A percentile compares a stretch with the other conserved stretches of the same genome.
These are phyloP conservation scores for Meriones psammophilus DNA, from an alignment of 2,797 vertebrate genomes.

Conservation along the genomic window DNA sequence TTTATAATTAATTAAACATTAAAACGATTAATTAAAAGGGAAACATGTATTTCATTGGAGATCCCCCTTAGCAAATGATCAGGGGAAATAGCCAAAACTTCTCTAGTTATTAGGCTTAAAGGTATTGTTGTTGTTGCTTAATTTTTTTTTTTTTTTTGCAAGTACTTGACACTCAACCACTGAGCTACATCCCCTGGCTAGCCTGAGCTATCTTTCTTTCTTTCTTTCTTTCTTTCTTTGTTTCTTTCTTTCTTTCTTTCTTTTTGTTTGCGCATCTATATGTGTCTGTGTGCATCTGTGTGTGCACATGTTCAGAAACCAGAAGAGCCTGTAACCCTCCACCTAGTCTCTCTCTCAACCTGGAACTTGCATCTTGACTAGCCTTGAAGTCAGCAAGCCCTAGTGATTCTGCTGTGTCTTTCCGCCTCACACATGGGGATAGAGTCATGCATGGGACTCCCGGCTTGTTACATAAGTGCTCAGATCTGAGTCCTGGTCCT, in stretches of 20 bases:
- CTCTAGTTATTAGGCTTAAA: slow-evolving; percentile 39
- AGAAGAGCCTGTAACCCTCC: background rate
- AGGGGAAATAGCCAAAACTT: background rate
- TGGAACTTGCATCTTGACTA: background rate
- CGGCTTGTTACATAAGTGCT: background rate
- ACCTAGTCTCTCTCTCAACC: background rate
- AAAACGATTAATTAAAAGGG: slow-evolving; percentile 48
- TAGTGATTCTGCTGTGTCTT: background rate
- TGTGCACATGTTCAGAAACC: background rate
- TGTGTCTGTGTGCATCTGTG: background rate
- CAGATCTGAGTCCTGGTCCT: background rate
- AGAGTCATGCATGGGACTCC: background rate
- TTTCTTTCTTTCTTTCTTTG: background rate
- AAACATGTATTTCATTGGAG: slow-evolving; percentile 42
- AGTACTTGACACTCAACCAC: background rate
- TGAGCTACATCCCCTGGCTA: background rate
- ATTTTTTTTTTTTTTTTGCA: background rate
- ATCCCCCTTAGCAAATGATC: slow-evolving; percentile 42
- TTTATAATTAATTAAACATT: slow-evolving; percentile 55
- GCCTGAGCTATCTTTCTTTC: background rate
- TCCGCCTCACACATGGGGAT: background rate
- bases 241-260: background rate
- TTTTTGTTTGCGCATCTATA: background rate
- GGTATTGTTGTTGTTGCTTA: background rate
- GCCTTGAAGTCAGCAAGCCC: background rate